Conservation (phyloP, 2,797 vertebrate species). For the Anguilla anguilla region DNA sequence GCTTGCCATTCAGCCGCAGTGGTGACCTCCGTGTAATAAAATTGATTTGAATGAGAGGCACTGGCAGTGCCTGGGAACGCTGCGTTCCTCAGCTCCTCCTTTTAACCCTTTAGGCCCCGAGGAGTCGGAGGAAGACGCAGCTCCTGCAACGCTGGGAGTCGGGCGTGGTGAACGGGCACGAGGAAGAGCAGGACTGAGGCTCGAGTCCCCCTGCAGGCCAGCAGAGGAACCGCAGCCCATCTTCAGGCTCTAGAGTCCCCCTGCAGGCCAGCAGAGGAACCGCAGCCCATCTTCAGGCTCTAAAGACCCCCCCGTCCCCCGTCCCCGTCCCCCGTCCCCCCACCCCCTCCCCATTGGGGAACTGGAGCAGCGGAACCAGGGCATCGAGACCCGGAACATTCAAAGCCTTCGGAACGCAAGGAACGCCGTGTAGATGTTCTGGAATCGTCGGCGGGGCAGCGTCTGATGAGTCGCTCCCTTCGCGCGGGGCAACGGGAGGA, state of each 20-base stretch:
- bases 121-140: constrained; percentile 58
- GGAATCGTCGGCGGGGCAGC: background rate
- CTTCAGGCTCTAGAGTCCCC: background rate
- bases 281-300: background rate
- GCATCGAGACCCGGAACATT: background rate
- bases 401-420: background rate
- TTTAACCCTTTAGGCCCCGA: constrained; percentile 61
- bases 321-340: background rate
- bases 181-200: constrained; percentile 52
- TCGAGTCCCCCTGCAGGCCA: background rate
- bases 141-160: constrained; percentile 77
- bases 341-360: background rate
- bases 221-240: constrained; percentile 8
- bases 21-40: background rate
- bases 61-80: background rate
- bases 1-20: background rate
- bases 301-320: too few species aligned
- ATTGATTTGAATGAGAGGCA: background rate
- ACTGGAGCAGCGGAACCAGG: background rate
- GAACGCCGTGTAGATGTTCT: background rate
- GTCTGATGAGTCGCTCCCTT: background rate
- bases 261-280: constrained; percentile 14
- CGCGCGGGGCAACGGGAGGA: background rate
- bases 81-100: background rate
- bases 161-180: constrained; percentile 61